Evolutionary conservation across 2,113 vertebrate species (phyloP).

Genomic region (Arenaria interpres): DNA sequence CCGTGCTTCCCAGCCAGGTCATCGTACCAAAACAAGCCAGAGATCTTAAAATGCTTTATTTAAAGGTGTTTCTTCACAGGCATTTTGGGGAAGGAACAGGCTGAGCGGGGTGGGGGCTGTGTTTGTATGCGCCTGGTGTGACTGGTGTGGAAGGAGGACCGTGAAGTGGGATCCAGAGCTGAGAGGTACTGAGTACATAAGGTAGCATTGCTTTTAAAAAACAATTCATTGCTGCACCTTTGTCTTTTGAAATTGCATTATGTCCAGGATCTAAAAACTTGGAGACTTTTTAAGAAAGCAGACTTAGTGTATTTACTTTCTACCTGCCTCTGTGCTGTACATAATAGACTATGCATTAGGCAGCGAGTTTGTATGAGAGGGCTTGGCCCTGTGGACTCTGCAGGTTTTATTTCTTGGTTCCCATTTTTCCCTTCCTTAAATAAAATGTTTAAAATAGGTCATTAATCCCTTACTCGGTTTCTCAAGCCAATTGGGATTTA

Average conservation of each 20-base stretch:
- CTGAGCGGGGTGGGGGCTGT: not conserved
- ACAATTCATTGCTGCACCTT: not conserved
- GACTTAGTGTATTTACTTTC: not conserved
- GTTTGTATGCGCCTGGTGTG: not conserved
- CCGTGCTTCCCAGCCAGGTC: not conserved
- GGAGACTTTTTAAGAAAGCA: not conserved
- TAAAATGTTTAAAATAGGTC: slow-evolving; percentile 8
- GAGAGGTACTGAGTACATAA: not conserved
- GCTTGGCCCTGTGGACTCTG: not conserved
- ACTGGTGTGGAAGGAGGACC: not conserved
- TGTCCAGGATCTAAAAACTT: not conserved
- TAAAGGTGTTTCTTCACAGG: slow-evolving; percentile 32
- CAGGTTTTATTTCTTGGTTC: not conserved
- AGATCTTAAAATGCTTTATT: slow-evolving; percentile 46
- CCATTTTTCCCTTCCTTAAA: not conserved
- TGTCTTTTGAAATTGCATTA: not conserved
- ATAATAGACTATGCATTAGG: not conserved
- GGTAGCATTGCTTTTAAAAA: not conserved
- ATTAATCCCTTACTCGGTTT: not conserved
- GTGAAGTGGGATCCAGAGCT: not conserved
- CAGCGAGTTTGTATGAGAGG: not conserved
- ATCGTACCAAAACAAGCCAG: slow-evolving; percentile 53
- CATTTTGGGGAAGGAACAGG: slow-evolving; percentile 7
- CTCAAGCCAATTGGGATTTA: not conserved
- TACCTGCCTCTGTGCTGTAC: not conserved